Percentiles rank a stretch among this genome's conserved stretches.
Conservation (phyloP, 2,797 vertebrate genomes). For the Chelon labrosus region DNA sequence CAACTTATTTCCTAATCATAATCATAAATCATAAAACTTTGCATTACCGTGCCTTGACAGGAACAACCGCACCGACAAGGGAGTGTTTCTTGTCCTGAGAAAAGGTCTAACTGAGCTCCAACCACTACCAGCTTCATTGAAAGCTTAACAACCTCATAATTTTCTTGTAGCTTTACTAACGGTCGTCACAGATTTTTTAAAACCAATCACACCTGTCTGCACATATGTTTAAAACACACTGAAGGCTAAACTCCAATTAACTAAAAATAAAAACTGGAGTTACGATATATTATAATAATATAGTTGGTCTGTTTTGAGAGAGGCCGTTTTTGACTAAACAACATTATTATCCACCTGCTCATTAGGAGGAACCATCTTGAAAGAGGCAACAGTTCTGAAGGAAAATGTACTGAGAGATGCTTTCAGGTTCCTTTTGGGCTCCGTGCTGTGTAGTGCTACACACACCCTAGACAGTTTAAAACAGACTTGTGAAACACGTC, state of each 20-base stretch:
- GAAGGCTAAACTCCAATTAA: too few species aligned
- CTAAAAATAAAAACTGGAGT: background rate
- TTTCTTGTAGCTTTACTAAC: too few species aligned
- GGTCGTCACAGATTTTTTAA: background rate
- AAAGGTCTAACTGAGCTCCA: background rate
- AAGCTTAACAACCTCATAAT: too few species aligned
- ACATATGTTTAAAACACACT: background rate
- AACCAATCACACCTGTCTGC: background rate
- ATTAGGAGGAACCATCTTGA: constrained; percentile 43
- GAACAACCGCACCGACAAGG: background rate
- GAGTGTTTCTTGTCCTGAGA: background rate
- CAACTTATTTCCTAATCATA: too few species aligned
- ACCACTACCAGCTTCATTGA: background rate
- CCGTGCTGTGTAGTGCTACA: background rate
- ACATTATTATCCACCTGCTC: constrained; percentile 36
- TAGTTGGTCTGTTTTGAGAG: constrained; percentile 1
- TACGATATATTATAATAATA: background rate
- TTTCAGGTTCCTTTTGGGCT: constrained; percentile 24
- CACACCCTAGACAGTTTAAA: constrained; percentile 10
- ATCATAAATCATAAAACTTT: background rate
- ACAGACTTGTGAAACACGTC: background rate
- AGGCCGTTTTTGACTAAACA: constrained; percentile 39
- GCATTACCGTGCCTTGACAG: background rate
- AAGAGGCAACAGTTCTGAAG: constrained; percentile 37
- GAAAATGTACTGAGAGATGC: constrained; percentile 23